These are phyloP conservation scores for Sussaba pulchella DNA, from an alignment of 2,888 invertebrate genomes.

Conservation along the genomic window DNA sequence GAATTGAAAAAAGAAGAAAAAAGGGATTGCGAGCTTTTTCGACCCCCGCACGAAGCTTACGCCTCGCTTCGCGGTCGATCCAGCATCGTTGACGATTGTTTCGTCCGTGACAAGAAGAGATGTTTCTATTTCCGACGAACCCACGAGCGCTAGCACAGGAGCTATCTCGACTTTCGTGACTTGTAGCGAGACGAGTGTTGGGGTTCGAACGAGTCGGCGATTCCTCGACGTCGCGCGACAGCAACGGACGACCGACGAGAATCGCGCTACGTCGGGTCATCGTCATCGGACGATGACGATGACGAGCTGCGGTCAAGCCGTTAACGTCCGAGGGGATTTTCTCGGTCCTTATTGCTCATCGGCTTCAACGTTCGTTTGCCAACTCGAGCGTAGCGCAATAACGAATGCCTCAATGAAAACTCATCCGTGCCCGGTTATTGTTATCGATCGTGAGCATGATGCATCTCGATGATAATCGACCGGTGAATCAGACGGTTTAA, in stretches of 20 bases:
- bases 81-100: conserved; percentile 61
- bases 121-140: conserved; percentile 58
- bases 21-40: too few species aligned
- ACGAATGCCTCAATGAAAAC: conserved; percentile 50
- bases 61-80: conserved; percentile 10
- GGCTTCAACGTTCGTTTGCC: conserved; percentile 43
- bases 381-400: conserved; percentile 56
- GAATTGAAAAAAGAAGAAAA: background rate
- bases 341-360: conserved; percentile 58
- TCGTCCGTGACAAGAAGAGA: conserved; percentile 38
- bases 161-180: background rate
- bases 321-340: conserved; percentile 51
- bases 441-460: background rate
- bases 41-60: conserved; percentile 2
- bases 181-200: background rate
- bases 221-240: conserved; percentile 20
- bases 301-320: conserved; percentile 27
- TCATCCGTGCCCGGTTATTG: conserved; percentile 36
- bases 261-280: conserved; percentile 59
- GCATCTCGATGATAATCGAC: conserved; percentile 5
- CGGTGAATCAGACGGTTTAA: conserved; percentile 36
- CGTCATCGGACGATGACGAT: conserved; percentile 65
- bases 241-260: too few species aligned
- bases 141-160: background rate
- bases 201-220: conserved; percentile 33